Base-by-base conservation (phyloP, 2,113 vertebrate species). In the Machaerirhynchus nigripectus region DNA sequence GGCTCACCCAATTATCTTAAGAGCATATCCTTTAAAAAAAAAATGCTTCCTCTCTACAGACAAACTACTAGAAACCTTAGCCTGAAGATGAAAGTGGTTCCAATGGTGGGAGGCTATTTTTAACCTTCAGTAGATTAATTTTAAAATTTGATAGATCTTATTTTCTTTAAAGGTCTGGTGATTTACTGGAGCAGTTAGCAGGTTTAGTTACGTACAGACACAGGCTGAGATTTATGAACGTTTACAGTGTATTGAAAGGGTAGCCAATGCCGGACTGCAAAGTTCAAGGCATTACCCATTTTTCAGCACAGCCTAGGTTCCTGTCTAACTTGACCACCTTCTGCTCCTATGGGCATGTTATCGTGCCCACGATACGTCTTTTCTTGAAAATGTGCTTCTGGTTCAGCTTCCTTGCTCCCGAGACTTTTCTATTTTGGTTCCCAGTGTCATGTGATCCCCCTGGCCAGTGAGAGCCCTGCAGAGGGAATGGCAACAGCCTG, bases 361-460 rank as follows among this genome's bases (percentile, higher is more conserved):
- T 40, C 76, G 27, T 40, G 90, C 56, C 26, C 4, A 37, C 5
- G 19, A 42, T 40, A 77, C 0, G 44, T 57, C 47, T 93, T 91
- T 75, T 53, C 82, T 96, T 52, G 59, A 81, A 93, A 91, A 90
- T 19, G 65, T 55, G 75, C 46, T 94, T 92, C 82, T 94, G 87
- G 79, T 97, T 94, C 92, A 84, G 92, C 93, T 96, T 97, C 96
- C 94, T 95, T 65, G 91, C 95, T 92, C 76, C 92, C 7, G 84
- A 97, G 90, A 87, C 73, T 96, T 96, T 97, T 96, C 97, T 97
- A 97, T 97, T 97, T 97, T 87, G 84, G 94, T 97, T 97, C 61
- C 47, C 52, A 2, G 30, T 21, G 92, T 97, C 97, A 97, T 71
- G 88, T 97, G 97, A 97, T 85, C 26, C 27, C 15, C 15, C 26